A percentile compares a stretch with the other conserved stretches of the same genome.
These are phyloP conservation scores for Leptodirus hochenwartii DNA, from an alignment of 2,888 invertebrate genomes.

Conservation along the genomic window DNA sequence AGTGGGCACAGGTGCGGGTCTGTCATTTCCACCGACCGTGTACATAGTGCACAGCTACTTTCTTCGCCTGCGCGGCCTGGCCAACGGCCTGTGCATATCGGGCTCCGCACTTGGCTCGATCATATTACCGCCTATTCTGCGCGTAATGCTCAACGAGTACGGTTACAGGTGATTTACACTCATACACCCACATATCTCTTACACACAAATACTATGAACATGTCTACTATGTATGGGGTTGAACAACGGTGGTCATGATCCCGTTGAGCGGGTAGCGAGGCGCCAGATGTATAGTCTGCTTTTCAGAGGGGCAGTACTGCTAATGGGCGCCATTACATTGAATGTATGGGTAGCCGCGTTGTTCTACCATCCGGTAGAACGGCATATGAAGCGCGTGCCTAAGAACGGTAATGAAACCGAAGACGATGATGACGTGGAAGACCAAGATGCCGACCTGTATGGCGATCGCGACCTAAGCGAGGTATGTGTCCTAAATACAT, in stretches of 20 bases:
- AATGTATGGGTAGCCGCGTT: constrained; percentile 73
- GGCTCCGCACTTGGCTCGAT: constrained; percentile 77
- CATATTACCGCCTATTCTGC: constrained; percentile 60
- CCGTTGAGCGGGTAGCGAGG: constrained; percentile 4
- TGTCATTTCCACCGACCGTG: constrained; percentile 77
- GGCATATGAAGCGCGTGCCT: constrained; percentile 53
- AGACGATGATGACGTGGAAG: constrained; percentile 24
- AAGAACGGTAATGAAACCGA: constrained; percentile 23
- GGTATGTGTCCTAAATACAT: no score
- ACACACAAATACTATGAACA: no score
- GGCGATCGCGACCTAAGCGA: no score
- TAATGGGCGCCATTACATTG: constrained; percentile 65
- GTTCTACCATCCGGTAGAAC: constrained; percentile 68
- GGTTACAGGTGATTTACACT: constrained; percentile 45
- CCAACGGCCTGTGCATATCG: constrained; percentile 77
- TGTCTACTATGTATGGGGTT: constrained; percentile 4
- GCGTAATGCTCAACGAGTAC: constrained; percentile 49
- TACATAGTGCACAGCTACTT: constrained; percentile 82
- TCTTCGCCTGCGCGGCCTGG: constrained; percentile 56
- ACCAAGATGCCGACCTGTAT: constrained; percentile 23
- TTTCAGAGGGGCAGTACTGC: constrained; percentile 56
- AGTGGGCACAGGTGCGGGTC: constrained; percentile 68
- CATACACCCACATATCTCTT: constrained; percentile 12
- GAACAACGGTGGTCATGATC: constrained; percentile 14
- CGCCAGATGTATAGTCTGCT: constrained; percentile 17